Evolutionary conservation across 1,140 invertebrate species (phyloP).

Genomic region (Nephotettix cincticeps): DNA sequence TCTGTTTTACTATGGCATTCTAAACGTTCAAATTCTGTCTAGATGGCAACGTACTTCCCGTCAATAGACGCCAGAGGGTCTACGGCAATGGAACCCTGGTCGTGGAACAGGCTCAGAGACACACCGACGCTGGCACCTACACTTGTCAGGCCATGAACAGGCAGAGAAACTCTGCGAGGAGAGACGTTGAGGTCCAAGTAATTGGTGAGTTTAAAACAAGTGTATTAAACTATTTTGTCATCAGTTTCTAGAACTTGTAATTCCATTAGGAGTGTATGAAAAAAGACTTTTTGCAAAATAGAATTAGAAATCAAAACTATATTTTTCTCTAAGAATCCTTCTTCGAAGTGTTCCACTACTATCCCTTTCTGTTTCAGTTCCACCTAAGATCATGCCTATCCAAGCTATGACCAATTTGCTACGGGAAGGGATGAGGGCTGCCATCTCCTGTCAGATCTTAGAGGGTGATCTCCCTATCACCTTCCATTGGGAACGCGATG

Average conservation of each 20-base stretch:
- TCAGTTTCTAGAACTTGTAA: too few species aligned
- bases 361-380: slow-evolving; percentile 76
- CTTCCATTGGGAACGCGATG: slow-evolving; percentile 83
- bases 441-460: slow-evolving; percentile 90
- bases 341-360: too few species aligned
- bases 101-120: slow-evolving; percentile 75
- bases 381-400: slow-evolving; percentile 84
- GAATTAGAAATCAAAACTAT: too few species aligned
- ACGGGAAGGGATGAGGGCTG: slow-evolving; percentile 87
- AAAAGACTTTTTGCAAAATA: too few species aligned
- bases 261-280: too few species aligned
- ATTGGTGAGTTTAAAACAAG: slow-evolving; percentile 59
- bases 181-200: slow-evolving; percentile 82
- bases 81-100: slow-evolving; percentile 84
- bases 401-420: slow-evolving; percentile 76
- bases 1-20: too few species aligned
- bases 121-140: slow-evolving; percentile 80
- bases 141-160: slow-evolving; percentile 86
- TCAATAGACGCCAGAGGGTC: slow-evolving; percentile 84
- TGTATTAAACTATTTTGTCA: neutral
- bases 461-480: slow-evolving; percentile 92
- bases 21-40: slow-evolving; percentile 32
- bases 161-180: slow-evolving; percentile 73
- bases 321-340: too few species aligned
- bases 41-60: slow-evolving; percentile 79